Evolutionary conservation across 1,140 invertebrate genomes (phyloP).

Genomic region (roundworm (Caenorhabditis elegans)): DNA sequence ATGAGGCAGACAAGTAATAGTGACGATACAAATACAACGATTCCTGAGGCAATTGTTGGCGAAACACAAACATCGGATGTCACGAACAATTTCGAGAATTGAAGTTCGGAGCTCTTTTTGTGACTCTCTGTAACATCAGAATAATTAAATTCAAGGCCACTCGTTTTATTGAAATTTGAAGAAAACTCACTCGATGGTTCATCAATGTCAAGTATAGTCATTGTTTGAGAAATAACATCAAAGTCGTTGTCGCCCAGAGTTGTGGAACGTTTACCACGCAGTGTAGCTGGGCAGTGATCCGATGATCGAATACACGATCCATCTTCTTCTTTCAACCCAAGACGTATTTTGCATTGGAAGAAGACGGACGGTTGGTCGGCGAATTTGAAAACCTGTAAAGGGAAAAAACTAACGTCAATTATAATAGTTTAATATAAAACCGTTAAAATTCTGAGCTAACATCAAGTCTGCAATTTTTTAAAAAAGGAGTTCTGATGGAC

Average conservation of each 20-base stretch:
- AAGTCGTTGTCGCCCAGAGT: slow-evolving; percentile 32
- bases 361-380: slow-evolving; percentile 53
- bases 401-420: too few relatives aligned
- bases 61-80: background rate
- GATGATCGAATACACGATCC: slow-evolving; percentile 48
- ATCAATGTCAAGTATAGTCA: slow-evolving; percentile 54
- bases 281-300: slow-evolving; percentile 42
- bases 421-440: too few relatives aligned
- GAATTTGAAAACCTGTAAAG: slow-evolving; percentile 52
- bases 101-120: slow-evolving; percentile 19
- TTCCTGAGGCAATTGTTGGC: slow-evolving; percentile 17
- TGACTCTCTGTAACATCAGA: background rate
- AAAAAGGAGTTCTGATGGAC: too few relatives aligned
- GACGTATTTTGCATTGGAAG: slow-evolving; percentile 55
- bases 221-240: slow-evolving; percentile 50
- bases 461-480: too few relatives aligned
- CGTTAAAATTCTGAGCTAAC: too few relatives aligned
- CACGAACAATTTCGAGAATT: background rate
- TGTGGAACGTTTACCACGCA: slow-evolving; percentile 44
- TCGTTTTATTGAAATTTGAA: background rate
- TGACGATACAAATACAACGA: slow-evolving; percentile 44
- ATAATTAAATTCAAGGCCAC: background rate
- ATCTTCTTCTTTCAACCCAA: slow-evolving; percentile 47
- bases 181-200: slow-evolving; percentile 47
- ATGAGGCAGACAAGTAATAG: slow-evolving; percentile 47